These are phyloP conservation scores for Hippopotamus amphibius DNA, from an alignment of 2,113 vertebrate species.

Conservation along the genomic window DNA sequence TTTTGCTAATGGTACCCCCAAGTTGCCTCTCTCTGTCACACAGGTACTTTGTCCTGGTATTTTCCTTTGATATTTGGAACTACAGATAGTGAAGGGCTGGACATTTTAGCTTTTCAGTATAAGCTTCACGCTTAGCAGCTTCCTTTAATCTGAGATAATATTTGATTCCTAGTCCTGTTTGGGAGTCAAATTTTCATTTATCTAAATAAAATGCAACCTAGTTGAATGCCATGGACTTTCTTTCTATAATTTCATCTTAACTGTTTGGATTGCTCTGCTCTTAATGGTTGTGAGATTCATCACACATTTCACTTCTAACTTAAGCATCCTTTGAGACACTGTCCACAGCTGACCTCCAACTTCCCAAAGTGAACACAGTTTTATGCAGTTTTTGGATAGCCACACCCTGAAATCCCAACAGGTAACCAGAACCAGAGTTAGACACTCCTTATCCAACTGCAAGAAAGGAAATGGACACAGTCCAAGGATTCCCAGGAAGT, in stretches of 20 bases:
- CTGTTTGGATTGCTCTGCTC: slow-evolving; percentile 15
- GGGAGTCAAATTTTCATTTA: slow-evolving; percentile 86
- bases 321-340: neutral
- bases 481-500: too few species aligned
- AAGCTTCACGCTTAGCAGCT: slow-evolving; percentile 82
- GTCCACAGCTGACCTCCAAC: neutral
- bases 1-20: slow-evolving; percentile 69
- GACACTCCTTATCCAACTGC: neutral
- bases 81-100: slow-evolving; percentile 78
- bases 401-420: neutral
- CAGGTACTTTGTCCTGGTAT: slow-evolving; percentile 73
- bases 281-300: neutral
- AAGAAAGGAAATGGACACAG: neutral
- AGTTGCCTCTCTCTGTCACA: slow-evolving; percentile 71
- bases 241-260: slow-evolving; percentile 71
- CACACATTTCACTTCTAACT: neutral
- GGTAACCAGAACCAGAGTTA: neutral
- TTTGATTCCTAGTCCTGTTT: slow-evolving; percentile 83
- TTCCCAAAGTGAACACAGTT: neutral
- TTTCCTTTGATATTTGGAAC: slow-evolving; percentile 81
- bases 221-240: slow-evolving; percentile 78
- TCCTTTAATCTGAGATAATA: slow-evolving; percentile 82
- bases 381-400: neutral
- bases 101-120: slow-evolving; percentile 84
- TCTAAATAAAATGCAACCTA: slow-evolving; percentile 86